Base-by-base conservation (phyloP, 1,140 invertebrate species). In the Microplitis mediator region DNA sequence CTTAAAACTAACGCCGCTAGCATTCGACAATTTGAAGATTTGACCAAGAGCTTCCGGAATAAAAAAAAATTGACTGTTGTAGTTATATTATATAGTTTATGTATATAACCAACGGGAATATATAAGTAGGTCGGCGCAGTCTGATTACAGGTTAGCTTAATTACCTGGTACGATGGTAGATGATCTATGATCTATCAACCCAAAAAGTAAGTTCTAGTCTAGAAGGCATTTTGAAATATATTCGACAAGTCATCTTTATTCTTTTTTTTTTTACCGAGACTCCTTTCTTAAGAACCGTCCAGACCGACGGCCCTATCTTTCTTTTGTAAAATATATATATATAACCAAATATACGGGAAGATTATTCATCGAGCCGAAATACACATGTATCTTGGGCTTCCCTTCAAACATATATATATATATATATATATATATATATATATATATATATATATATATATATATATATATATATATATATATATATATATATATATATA, bases 131-230 rank as follows among this genome's bases (percentile, higher is more conserved):
- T 67, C 71, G 71, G 71, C 71, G 64, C 64, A 67, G 56, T 58
- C 36, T 72, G 64, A 72, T 72, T 72, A 72, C 71, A 72, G 71
- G 71, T 72, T 72, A 16, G n/a, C 64, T 72, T 72, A 72, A 72
- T 72, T 62, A 72, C 56, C 71, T 60, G 71, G 71, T 72, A 66
- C 64, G 62, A 67, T 67, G 60, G 34, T 51, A 32, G 64, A 72
- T 72, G 71, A 72, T 72, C 64, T 72, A 72, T 67, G 64, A 72
- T 67, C 35, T 66, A 61, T n/a, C 16, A 5, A 35, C 56, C 54
- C 66, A 50, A n/a, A 61, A 39, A 5, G n/a, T 52, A 52, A 11
- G 5, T 35, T 64, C 6, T 67, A 39, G 13, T 65, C 35, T 65
- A 45, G 13, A 16, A 65, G 34, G n/a, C 45, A 9, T 8, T 45